A percentile compares a stretch with the other conserved stretches of the same genome.
phyloP scores from a whole-genome alignment of 1,140 invertebrate species.

The Pseudomyrmex pallidus region DNA sequence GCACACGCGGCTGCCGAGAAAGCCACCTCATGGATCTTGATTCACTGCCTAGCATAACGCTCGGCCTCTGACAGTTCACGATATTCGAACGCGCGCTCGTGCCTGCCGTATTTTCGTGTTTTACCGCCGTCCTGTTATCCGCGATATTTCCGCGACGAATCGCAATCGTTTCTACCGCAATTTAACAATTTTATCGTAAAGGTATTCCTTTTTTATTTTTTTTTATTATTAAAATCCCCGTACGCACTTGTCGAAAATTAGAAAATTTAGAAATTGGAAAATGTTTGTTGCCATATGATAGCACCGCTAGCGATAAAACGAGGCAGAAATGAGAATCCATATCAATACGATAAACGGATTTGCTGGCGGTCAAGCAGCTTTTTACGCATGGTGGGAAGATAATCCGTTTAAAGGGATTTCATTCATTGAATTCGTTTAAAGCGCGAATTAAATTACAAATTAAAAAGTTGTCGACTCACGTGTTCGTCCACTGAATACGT shows the following conservation, averaged over 20 bases:
- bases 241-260: too few species aligned
- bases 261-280: too few species aligned
- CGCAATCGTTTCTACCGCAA: too few species aligned
- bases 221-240: too few species aligned
- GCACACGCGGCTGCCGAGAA: constrained; percentile 41
- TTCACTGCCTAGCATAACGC: constrained; percentile 62
- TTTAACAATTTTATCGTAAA: too few species aligned
- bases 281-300: neutral
- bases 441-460: constrained; percentile 46
- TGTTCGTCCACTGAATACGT: constrained; percentile 98
- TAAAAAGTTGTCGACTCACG: constrained; percentile 88
- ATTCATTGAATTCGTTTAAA: constrained; percentile 51
- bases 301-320: neutral
- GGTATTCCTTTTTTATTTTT: too few species aligned
- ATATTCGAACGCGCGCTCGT: constrained; percentile 17
- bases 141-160: neutral
- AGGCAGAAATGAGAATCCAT: constrained; percentile 64
- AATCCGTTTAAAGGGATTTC: constrained; percentile 70
- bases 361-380: constrained; percentile 69
- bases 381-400: constrained; percentile 38
- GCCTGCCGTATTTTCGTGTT: constrained; percentile 2
- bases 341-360: constrained; percentile 75
- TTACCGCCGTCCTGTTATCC: neutral
- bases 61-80: constrained; percentile 44
- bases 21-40: constrained; percentile 60